A percentile compares a stretch with the other conserved stretches of the same genome.
phyloP scores from a whole-genome alignment of 2,888 invertebrate species.

The Liopterus haemorrhoidalis region DNA sequence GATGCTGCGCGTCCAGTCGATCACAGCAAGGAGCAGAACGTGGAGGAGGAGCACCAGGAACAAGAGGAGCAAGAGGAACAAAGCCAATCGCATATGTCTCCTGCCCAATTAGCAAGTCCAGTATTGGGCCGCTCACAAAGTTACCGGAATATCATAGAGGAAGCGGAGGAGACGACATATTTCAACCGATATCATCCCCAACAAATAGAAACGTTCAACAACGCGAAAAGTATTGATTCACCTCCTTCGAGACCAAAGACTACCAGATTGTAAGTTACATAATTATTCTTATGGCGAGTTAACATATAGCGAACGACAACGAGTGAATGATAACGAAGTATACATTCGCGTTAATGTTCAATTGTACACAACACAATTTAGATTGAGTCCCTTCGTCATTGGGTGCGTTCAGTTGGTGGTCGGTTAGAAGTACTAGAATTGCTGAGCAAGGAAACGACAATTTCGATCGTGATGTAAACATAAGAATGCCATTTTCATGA shows the following conservation, averaged over 20 bases:
- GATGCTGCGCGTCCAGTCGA: constrained; percentile 42
- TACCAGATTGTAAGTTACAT: constrained; percentile 11
- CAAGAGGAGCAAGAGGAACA: constrained; percentile 24
- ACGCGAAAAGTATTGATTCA: constrained; percentile 18
- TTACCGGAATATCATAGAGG: constrained; percentile 45
- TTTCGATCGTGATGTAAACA: no score
- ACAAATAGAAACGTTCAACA: constrained; percentile 10
- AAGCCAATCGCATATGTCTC: constrained; percentile 18
- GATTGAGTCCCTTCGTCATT: no score
- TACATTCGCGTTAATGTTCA: no score
- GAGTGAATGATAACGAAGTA: no score
- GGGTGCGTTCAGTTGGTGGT: no score
- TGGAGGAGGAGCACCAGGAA: constrained; percentile 26
- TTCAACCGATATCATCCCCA: constrained; percentile 3
- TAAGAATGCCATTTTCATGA: no score
- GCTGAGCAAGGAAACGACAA: no score
- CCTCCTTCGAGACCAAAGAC: constrained; percentile 15
- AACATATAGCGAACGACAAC: no score
- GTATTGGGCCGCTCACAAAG: constrained; percentile 52
- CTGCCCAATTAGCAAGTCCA: constrained; percentile 53
- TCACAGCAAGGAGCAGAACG: constrained; percentile 12
- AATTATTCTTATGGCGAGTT: no score
- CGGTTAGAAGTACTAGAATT: no score
- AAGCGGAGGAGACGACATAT: constrained; percentile 33
- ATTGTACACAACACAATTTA: no score